Conservation (phyloP, 2,113 vertebrate genomes). For the Rhynchomys soricoides region DNA sequence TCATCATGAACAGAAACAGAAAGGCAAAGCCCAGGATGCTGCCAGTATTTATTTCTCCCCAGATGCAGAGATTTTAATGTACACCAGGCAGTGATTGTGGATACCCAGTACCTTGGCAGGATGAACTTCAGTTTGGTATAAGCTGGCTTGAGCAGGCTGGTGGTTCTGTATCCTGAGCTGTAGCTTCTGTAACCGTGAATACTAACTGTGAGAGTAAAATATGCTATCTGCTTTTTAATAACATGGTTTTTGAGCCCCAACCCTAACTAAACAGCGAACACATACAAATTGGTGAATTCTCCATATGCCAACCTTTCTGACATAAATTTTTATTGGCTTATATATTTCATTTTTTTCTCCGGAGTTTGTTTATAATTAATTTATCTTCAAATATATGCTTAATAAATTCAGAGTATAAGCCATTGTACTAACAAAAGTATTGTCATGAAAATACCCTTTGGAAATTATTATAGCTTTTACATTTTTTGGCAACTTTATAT, state of each 20-base stretch:
- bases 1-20: not conserved
- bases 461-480: not conserved
- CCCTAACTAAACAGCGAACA: not conserved
- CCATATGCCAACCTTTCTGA: not conserved
- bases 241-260: not conserved
- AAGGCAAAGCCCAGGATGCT: not conserved
- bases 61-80: not conserved
- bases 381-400: not conserved
- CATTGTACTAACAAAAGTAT: not conserved
- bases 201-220: no score
- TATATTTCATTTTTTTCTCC: not conserved
- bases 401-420: not conserved
- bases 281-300: not conserved
- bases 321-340: not conserved
- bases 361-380: not conserved
- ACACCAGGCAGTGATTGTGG: no score
- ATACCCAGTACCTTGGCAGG: no score
- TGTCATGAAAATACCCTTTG: not conserved
- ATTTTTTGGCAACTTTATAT: not conserved
- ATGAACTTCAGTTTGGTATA: not conserved
- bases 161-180: not conserved
- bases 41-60: not conserved
- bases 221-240: not conserved
- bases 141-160: not conserved
- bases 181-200: not conserved